Evolutionary conservation across 23 tunicate species (phyloP).

Genomic region (Aplidium turbinatum): DNA sequence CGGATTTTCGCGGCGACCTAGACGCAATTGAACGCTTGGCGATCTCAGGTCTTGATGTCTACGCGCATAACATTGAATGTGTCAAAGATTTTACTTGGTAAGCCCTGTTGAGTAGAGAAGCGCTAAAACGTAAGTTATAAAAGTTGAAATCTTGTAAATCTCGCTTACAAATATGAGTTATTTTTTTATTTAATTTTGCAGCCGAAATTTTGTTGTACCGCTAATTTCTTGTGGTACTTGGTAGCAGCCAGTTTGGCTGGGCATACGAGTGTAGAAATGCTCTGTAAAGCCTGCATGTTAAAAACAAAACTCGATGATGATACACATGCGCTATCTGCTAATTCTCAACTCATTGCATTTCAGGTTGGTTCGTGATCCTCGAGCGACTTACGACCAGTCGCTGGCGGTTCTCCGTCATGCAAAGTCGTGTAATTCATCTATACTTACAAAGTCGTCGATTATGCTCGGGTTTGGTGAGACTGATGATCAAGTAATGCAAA

Average conservation of each 20-base stretch:
- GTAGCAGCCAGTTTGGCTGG: too few species aligned
- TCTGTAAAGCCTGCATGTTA: too few species aligned
- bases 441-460: conserved; percentile 92
- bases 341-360: neutral
- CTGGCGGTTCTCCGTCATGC: conserved; percentile 76
- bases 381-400: conserved; percentile 96
- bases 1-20: conserved; percentile 92
- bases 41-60: conserved; percentile 91
- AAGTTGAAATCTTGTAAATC: too few species aligned
- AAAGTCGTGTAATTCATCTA: conserved; percentile 54
- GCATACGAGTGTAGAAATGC: too few species aligned
- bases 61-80: conserved; percentile 95
- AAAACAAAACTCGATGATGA: too few species aligned
- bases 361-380: conserved; percentile 93
- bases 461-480: conserved; percentile 99
- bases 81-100: conserved; percentile 83
- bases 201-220: too few species aligned
- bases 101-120: too few species aligned
- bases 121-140: too few species aligned
- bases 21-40: conserved; percentile 61
- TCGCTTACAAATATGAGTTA: too few species aligned
- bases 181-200: too few species aligned
- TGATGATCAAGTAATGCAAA: conserved; percentile 89
- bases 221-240: too few species aligned
- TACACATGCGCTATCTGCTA: too few species aligned